Evolutionary conservation across 2,113 vertebrate species (phyloP).

Genomic region (Oophaga pumilio): DNA sequence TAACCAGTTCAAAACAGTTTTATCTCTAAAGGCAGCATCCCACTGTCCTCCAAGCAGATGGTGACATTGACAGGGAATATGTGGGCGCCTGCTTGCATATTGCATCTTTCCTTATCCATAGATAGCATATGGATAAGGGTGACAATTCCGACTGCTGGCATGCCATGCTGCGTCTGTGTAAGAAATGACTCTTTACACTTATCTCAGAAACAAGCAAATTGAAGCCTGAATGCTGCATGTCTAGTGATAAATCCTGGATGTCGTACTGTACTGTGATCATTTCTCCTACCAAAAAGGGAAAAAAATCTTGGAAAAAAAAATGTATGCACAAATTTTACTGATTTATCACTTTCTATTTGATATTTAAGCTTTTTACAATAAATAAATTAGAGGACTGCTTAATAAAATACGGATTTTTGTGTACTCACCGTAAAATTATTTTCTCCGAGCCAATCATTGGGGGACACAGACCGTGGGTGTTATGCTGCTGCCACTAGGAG

Average conservation of each 20-base stretch:
- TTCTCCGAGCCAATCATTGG: no score
- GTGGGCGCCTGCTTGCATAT: constrained; percentile 49
- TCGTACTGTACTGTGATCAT: background rate
- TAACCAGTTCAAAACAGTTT: constrained; percentile 50
- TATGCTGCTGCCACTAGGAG: no score
- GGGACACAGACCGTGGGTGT: no score
- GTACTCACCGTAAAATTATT: no score
- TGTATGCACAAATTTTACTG: background rate
- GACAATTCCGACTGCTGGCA: constrained; percentile 31
- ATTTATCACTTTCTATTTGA: background rate
- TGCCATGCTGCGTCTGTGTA: constrained; percentile 9
- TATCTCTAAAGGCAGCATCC: constrained; percentile 54
- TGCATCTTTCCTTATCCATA: constrained; percentile 36
- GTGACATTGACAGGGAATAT: constrained; percentile 47
- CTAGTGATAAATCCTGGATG: background rate
- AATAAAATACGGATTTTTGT: no score
- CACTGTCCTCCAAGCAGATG: constrained; percentile 47
- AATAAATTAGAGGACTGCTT: no score
- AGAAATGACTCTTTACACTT: constrained; percentile 19
- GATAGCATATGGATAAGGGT: constrained; percentile 50
- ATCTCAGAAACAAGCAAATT: background rate
- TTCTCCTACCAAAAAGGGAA: background rate
- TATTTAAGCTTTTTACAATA: no score
- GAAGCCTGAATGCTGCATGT: background rate
- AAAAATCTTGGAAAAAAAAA: background rate